Base-by-base conservation (phyloP, 1,140 invertebrate genomes). In the Hylaeus anthracinus region DNA sequence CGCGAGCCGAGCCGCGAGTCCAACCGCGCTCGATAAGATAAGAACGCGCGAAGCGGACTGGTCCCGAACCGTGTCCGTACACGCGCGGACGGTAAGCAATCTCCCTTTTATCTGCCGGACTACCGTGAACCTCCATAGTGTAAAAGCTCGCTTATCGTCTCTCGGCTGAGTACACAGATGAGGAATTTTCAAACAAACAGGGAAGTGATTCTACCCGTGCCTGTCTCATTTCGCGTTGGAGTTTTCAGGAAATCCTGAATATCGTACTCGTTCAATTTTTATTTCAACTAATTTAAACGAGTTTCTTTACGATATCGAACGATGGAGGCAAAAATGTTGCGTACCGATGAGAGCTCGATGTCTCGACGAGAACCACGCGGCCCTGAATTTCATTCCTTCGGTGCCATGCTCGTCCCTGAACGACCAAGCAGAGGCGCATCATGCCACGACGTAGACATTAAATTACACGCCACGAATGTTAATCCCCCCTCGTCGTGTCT, bases 381-480 rank as follows among this genome's bases (percentile, higher is more conserved):
- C 58, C 60, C 60, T 72, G 60, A 72, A 72, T 55, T 79, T 64
- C 58, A 51, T 71, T 77, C 43, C 37, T 72, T 48, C 15, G 60
- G 41, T 48, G 15, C 15, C n/a, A n/a, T 14, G 9, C 3, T 45
- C 77, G 78, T 65, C 78, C 66, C 66, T 77, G 79, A 76, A 48
- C 71, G 39, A 37, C 63, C 15, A 58, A n/a, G 48, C 63, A 75
- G 51, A 51, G 58, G 4, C 79, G 64, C 71, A 79, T 79, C 63
- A 43, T 60, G 53, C 72, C 55, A 74, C 58, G 65, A 63, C 72
- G 78, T 74, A 80, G 63, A 80, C 72, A 37, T 80, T 80, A 61
- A 69, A 65, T 81, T 81, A 81, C 82, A 75, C 82, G 72, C 74
- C 79, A 75, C 64, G 83, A 84, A 77, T 83, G 76, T 75, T 81